Base-by-base conservation (phyloP, 2,113 vertebrate genomes). In the Progne subis region DNA sequence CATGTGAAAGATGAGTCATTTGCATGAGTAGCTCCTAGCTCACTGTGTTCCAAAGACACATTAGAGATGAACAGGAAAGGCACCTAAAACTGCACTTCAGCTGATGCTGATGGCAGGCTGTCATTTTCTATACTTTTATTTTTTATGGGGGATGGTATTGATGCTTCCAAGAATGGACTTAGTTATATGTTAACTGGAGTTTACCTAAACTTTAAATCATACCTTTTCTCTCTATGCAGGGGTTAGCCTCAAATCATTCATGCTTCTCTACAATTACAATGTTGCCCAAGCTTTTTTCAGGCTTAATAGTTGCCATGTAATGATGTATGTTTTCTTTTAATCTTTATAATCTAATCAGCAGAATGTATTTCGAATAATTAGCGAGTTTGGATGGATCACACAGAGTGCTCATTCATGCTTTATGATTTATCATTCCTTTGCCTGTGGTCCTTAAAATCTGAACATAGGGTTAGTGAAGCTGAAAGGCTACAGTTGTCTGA, bases 141-240 rank as follows among this genome's bases (percentile, higher is more conserved):
- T 72, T 76, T 49, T 37, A 11, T 53, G 12, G n/a, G n/a, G 68
- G 47, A 18, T 68, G 28, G 50, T 34, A 72, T 74, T 19, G 5
- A n/a, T 87, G 63, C 32, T 50, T 82, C 47, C 41, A 49, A 39
- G 71, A 83, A 92, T 75, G 47, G 26, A 9, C 39, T 31, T 92
- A 41, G 21, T 78, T 81, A 11, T 9, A 32, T 28, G 18, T 77
- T 88, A 78, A 75, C 49, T 68, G 88, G 78, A 64, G 49, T 83
- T 94, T 84, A 71, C 71, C 82, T 95, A 18, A 86, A 60, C 39
- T 86, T 82, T 39, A 60, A 90, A 78, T 86, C 56, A 23, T 25
- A 56, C 47, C 25, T 90, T 80, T 59, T 32, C 65, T 44, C 37
- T 70, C 20, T 53, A 0, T 3, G 7, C 37, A 29, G 44, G 55